phyloP scores from a whole-genome alignment of 2,888 invertebrate genomes.

The Oasisia sp. region DNA sequence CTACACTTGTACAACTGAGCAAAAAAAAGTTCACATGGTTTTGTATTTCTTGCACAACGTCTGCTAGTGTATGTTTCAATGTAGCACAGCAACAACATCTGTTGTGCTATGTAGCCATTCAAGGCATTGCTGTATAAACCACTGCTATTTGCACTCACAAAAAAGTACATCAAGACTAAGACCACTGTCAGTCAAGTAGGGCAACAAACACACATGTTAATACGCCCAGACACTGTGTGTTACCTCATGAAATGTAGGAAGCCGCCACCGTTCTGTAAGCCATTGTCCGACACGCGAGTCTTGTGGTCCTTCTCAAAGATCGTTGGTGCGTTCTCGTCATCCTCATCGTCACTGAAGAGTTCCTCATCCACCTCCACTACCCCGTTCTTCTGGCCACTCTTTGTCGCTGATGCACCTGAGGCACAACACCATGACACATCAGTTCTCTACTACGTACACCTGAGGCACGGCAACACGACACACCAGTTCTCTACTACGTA shows the following conservation, averaged over 20 bases:
- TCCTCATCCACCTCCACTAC: not conserved
- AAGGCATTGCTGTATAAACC: too few species aligned
- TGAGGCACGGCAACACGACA: not conserved
- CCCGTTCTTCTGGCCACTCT: not conserved
- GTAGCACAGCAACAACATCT: too few species aligned
- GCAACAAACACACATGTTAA: not conserved
- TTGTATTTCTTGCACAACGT: too few species aligned
- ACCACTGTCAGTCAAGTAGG: not conserved
- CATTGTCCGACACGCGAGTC: not conserved
- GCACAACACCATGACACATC: not conserved
- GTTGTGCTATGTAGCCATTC: too few species aligned
- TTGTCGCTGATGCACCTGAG: not conserved
- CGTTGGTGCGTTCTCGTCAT: constrained; percentile 31
- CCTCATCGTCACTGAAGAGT: not conserved
- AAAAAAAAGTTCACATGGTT: too few species aligned
- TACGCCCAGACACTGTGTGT: not conserved
- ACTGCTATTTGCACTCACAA: too few species aligned
- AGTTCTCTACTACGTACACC: not conserved
- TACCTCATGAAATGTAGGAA: constrained; percentile 6
- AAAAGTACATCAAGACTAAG: too few species aligned
- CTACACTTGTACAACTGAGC: too few species aligned
- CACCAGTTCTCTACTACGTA: not conserved
- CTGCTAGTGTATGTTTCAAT: too few species aligned
- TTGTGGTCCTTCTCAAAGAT: constrained; percentile 50
- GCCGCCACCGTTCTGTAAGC: not conserved